Conservation (phyloP, 1,140 invertebrate genomes). For the Apis dorsata region DNA sequence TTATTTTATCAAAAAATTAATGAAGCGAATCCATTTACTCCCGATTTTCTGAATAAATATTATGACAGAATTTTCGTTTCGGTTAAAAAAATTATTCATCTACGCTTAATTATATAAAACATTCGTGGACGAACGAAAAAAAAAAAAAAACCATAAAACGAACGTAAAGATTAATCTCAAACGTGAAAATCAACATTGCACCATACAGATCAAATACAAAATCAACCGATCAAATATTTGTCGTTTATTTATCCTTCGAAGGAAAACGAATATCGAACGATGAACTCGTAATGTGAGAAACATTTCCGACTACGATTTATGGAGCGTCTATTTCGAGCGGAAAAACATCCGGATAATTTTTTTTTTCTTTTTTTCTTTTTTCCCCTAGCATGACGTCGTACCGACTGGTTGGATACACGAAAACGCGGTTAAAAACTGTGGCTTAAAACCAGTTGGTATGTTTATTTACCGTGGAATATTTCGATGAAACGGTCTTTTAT, state of each 20-base stretch:
- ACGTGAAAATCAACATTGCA: too few relatives aligned
- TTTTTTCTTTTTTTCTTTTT: background rate
- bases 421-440: background rate
- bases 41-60: too few relatives aligned
- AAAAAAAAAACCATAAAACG: too few relatives aligned
- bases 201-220: background rate
- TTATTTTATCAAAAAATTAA: too few relatives aligned
- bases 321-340: background rate
- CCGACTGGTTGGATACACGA: background rate
- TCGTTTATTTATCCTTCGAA: background rate
- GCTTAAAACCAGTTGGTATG: constrained; percentile 15
- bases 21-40: too few relatives aligned
- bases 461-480: constrained; percentile 22
- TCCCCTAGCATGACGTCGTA: background rate
- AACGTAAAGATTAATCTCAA: too few relatives aligned
- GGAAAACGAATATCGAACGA: background rate
- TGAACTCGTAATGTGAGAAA: constrained; percentile 1
- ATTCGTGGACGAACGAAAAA: too few relatives aligned
- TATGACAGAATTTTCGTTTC: too few relatives aligned
- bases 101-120: too few relatives aligned
- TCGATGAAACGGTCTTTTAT: constrained; percentile 24
- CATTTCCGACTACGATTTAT: background rate
- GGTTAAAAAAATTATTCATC: too few relatives aligned
- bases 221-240: background rate
- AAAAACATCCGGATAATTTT: background rate